Percentiles rank a stretch among this genome's conserved stretches.
Evolutionary conservation across 2,888 invertebrate species (phyloP).

Genomic region (Lasiommata megera): DNA sequence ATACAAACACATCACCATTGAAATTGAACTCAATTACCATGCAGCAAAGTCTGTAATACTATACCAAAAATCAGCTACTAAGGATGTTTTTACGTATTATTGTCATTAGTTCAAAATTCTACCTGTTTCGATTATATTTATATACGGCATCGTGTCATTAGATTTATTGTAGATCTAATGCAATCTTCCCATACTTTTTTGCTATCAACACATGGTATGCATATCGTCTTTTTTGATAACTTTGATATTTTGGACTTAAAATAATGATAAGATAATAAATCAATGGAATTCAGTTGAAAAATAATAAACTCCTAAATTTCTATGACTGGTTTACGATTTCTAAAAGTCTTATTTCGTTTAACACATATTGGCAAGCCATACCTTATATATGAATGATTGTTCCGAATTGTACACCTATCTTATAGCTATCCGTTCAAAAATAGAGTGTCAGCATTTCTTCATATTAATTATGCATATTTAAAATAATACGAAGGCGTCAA

Average conservation of each 20-base stretch:
- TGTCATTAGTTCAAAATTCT: conserved; percentile 74
- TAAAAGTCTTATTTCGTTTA: too few species aligned
- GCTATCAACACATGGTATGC: conserved; percentile 35
- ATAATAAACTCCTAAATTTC: too few species aligned
- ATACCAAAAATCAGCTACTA: conserved; percentile 29
- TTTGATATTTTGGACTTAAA: neutral
- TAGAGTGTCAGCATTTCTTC: too few species aligned
- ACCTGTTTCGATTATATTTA: conserved; percentile 78
- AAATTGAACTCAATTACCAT: conserved; percentile 35
- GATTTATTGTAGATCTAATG: conserved; percentile 80
- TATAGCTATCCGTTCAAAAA: too few species aligned
- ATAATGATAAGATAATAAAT: too few species aligned
- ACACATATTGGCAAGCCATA: too few species aligned
- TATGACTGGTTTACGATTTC: too few species aligned
- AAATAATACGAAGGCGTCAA: too few species aligned
- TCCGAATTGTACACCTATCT: too few species aligned
- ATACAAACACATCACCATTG: conserved; percentile 34
- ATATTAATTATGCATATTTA: too few species aligned
- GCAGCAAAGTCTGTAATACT: conserved; percentile 28
- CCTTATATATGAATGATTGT: too few species aligned
- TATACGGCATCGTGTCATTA: conserved; percentile 79
- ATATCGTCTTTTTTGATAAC: neutral
- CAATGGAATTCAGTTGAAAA: too few species aligned
- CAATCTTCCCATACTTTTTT: conserved; percentile 71
- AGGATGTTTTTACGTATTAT: conserved; percentile 37